These are phyloP conservation scores for Ephestia elutella DNA, from an alignment of 1,140 invertebrate genomes.

Conservation along the genomic window DNA sequence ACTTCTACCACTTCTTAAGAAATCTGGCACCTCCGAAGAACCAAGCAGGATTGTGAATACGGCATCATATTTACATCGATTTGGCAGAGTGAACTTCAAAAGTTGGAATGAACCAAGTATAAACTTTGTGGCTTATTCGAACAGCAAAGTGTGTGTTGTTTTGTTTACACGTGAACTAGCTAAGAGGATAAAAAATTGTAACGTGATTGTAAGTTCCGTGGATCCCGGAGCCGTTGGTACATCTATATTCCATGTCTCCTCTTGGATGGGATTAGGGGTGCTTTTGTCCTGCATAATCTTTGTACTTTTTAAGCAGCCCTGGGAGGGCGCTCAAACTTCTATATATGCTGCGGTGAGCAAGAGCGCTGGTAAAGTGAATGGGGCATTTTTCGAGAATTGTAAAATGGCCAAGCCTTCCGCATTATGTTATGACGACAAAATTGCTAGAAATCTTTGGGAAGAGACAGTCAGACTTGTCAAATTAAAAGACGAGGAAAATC, in stretches of 20 bases:
- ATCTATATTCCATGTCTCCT: constrained; percentile 43
- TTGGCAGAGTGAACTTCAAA: constrained; percentile 76
- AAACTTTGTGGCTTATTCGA: constrained; percentile 69
- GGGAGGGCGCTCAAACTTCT: constrained; percentile 49
- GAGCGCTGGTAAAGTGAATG: constrained; percentile 34
- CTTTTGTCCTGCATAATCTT: constrained; percentile 29
- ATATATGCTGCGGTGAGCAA: constrained; percentile 40
- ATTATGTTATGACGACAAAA: constrained; percentile 20
- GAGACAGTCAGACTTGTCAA: constrained; percentile 36
- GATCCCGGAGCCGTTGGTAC: constrained; percentile 78
- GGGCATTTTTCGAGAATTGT: constrained; percentile 47
- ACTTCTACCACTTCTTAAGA: constrained; percentile 76
- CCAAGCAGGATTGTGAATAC: constrained; percentile 80
- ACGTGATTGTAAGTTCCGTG: constrained; percentile 75
- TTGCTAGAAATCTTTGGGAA: constrained; percentile 32
- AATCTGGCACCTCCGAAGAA: constrained; percentile 40
- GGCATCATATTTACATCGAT: constrained; percentile 76
- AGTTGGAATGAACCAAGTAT: constrained; percentile 76
- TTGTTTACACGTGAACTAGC: constrained; percentile 80
- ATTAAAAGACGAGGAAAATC: constrained; percentile 23
- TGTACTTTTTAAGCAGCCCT: constrained; percentile 39
- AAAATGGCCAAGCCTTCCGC: constrained; percentile 11
- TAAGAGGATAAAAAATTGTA: constrained; percentile 72
- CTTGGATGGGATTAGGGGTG: constrained; percentile 24
- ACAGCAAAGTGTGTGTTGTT: constrained; percentile 82